Percentiles rank a stretch among this genome's conserved stretches.
Evolutionary conservation across 2,113 vertebrate species (phyloP).

Genomic region (Bagarius yarrelli): DNA sequence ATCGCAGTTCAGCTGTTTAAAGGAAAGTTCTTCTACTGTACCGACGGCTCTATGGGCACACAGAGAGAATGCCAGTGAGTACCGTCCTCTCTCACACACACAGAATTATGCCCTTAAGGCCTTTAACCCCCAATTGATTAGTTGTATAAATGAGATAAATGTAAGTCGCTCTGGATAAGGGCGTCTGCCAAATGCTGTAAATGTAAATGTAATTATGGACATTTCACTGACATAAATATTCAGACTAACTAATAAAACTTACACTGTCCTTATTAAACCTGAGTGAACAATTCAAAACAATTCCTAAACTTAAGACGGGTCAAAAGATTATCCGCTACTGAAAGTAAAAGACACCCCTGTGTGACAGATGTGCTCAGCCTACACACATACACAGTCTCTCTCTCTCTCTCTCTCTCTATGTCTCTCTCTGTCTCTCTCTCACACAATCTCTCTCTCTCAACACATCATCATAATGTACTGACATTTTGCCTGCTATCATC

Average conservation of each 20-base stretch:
- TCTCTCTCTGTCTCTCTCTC: no score
- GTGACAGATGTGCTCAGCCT: neutral
- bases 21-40: constrained; percentile 98
- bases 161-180: no score
- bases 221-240: no score
- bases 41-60: constrained; percentile 92
- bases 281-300: no score
- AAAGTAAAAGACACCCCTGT: neutral
- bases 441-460: neutral
- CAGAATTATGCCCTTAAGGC: no score
- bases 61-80: constrained; percentile 96
- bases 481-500: neutral
- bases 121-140: no score
- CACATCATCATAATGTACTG: neutral
- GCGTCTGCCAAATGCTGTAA: no score
- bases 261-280: no score
- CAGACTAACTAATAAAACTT: no score
- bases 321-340: neutral
- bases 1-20: constrained; percentile 98
- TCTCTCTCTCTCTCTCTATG: neutral
- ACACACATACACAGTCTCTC: neutral
- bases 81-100: neutral
- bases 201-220: no score
- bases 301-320: no score
- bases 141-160: no score